phyloP scores from a whole-genome alignment of 2,113 vertebrate genomes.

The Eira barbara region DNA sequence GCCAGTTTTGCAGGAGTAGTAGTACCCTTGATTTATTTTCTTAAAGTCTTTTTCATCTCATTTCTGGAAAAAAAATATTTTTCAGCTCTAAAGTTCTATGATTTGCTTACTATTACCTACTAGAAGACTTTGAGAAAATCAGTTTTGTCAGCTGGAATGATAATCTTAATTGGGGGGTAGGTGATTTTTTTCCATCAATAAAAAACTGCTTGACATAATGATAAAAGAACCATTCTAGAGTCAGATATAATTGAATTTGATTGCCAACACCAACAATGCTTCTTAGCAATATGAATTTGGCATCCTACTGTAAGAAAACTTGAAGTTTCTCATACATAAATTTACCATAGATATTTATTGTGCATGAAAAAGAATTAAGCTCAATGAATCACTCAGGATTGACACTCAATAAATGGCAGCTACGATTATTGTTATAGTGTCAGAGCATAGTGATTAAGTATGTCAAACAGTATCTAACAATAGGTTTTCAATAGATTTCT shows the following conservation, averaged over 20 bases:
- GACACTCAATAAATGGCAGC: background rate
- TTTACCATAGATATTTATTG: background rate
- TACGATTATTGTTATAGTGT: background rate
- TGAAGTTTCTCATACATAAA: background rate
- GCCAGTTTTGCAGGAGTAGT: background rate
- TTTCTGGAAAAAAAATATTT: background rate
- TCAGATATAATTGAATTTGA: background rate
- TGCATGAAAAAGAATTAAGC: background rate
- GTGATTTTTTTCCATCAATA: background rate
- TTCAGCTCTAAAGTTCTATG: background rate
- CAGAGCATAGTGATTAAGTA: background rate
- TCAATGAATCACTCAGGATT: background rate
- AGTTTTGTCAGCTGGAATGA: background rate
- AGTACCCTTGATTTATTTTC: background rate
- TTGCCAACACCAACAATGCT: background rate
- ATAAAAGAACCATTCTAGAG: background rate
- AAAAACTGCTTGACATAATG: background rate
- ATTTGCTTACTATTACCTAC: background rate
- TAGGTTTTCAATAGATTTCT: background rate
- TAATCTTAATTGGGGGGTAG: background rate
- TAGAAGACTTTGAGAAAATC: background rate
- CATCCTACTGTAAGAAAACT: background rate
- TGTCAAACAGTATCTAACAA: background rate
- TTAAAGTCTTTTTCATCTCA: background rate
- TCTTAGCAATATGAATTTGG: background rate